Percentiles rank a stretch among this genome's conserved stretches.
phyloP scores from a whole-genome alignment of 2,797 vertebrate species.

The Coranthus polyacanthus region DNA sequence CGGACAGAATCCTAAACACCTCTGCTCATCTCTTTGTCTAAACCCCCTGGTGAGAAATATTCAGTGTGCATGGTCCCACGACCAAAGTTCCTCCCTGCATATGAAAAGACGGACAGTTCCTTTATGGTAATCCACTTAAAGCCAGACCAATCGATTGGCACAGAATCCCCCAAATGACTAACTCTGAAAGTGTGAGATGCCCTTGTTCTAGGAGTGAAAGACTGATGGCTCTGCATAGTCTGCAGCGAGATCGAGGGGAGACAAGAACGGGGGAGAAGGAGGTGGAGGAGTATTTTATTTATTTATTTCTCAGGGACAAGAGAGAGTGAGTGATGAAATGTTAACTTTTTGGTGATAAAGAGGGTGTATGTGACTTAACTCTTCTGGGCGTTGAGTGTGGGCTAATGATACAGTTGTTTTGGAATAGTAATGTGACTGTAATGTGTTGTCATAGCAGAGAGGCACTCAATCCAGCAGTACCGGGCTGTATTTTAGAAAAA shows the following conservation, averaged over 20 bases:
- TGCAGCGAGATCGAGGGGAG: slow-evolving; percentile 37
- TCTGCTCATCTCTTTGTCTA: slow-evolving; percentile 5
- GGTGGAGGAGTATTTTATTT: slow-evolving; percentile 24
- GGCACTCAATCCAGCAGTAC: slow-evolving; percentile 45
- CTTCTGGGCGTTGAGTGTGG: slow-evolving; percentile 58
- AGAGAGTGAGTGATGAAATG: slow-evolving; percentile 61
- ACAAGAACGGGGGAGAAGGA: slow-evolving; percentile 17
- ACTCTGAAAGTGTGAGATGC: slow-evolving; percentile 57
- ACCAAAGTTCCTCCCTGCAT: slow-evolving; percentile 52
- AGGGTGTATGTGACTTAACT: slow-evolving; percentile 56
- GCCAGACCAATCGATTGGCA: slow-evolving; percentile 64
- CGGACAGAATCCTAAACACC: slow-evolving; percentile 59
- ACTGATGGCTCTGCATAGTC: slow-evolving; percentile 50
- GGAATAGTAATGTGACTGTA: slow-evolving; percentile 72
- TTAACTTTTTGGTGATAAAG: slow-evolving; percentile 63
- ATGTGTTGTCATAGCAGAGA: slow-evolving; percentile 61
- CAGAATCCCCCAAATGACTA: slow-evolving; percentile 56
- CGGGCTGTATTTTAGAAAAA: slow-evolving; percentile 53
- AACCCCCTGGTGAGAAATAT: slow-evolving; percentile 47
- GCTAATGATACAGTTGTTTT: slow-evolving; percentile 71
- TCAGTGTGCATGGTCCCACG: slow-evolving; percentile 51
- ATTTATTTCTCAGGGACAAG: slow-evolving; percentile 45
- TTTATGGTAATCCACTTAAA: slow-evolving; percentile 71
- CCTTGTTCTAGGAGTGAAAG: slow-evolving; percentile 64
- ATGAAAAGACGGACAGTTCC: slow-evolving; percentile 56